Evolutionary conservation across 2,113 vertebrate species (phyloP), one percentile per base, ranked within the genome.

Genomic region (Capricornis sumatraensis): DNA sequence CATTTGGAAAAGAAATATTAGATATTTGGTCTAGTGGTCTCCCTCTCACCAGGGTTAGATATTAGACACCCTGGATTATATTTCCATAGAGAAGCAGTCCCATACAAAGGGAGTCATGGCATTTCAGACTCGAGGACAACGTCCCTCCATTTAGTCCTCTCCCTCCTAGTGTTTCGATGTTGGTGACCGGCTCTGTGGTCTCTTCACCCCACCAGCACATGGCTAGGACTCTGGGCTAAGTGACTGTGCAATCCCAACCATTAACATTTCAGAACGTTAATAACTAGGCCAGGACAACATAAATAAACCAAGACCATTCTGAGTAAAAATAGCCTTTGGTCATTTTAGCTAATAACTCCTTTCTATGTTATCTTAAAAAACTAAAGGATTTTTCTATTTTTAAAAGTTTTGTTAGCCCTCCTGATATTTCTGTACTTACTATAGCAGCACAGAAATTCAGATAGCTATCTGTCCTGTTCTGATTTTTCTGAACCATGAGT

Each of bases 401-500:
- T 19, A 33, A 28, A 71, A 40, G 14, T 76, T 43, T 76, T 36
- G 4, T 55, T 60, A 58, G 60, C 6, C 3, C 21, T 43, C 7
- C 25, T 88, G 47, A 45, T 79, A 40, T 27, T 64, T 64, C 17
- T 90, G 5, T 94, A 30, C 7, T 58, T 36, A 21, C 6, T 55
- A 11, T 16, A 58, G 52, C 5, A 74, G 50, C 10, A 27, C 4
- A 27, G 47, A 76, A 47, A 88, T 86, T 89, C 89, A 92, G 33
- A 78, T 57, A 52, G n/a, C 43, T 64, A 0, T 52, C 27, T 53
- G 81, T 36, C 47, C 10, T 52, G 23, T 85, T 93, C 91, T 64
- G 55, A 78, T 89, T 89, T 97, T 96, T 71, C 17, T 91, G 74
- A 91, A 47, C 64, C 16, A 19, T 47, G 45, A 67, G n/a, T 52